Evolutionary conservation across 1,140 invertebrate species (phyloP).

Genomic region (Ceratina australensis): DNA sequence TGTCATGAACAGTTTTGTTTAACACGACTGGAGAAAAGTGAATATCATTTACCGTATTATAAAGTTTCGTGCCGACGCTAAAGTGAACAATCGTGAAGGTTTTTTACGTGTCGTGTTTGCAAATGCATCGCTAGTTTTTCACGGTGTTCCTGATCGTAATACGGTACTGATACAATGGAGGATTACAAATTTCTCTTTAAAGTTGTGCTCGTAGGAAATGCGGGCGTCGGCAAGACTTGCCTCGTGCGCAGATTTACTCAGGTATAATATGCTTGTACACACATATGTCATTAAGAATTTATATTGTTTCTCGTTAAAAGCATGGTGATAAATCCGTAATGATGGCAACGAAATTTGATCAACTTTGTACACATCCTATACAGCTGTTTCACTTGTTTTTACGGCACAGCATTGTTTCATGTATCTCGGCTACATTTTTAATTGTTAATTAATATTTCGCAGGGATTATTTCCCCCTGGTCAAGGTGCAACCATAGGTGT

Average conservation of each 20-base stretch:
- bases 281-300: neutral
- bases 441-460: neutral
- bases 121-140: conserved; percentile 50
- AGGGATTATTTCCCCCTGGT: conserved; percentile 96
- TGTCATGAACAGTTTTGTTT: neutral
- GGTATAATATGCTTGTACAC: conserved; percentile 68
- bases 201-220: conserved; percentile 97
- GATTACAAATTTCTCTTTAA: conserved; percentile 99
- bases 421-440: neutral
- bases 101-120: conserved; percentile 44
- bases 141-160: conserved; percentile 26
- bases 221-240: conserved; percentile 97
- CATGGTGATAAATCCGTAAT: neutral
- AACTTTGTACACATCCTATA: neutral
- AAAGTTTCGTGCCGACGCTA: conserved; percentile 47
- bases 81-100: conserved; percentile 63
- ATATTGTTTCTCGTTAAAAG: neutral
- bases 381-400: conserved; percentile 3
- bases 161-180: conserved; percentile 86
- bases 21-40: conserved; percentile 9
- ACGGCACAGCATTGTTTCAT: neutral
- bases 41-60: conserved; percentile 26
- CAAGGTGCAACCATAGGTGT: conserved; percentile 99
- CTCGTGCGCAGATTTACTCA: conserved; percentile 94
- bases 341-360: neutral